These are phyloP conservation scores for Anthopleura xanthogrammica DNA, from an alignment of 92 coral and sea anemone genomes.

Conservation along the genomic window DNA sequence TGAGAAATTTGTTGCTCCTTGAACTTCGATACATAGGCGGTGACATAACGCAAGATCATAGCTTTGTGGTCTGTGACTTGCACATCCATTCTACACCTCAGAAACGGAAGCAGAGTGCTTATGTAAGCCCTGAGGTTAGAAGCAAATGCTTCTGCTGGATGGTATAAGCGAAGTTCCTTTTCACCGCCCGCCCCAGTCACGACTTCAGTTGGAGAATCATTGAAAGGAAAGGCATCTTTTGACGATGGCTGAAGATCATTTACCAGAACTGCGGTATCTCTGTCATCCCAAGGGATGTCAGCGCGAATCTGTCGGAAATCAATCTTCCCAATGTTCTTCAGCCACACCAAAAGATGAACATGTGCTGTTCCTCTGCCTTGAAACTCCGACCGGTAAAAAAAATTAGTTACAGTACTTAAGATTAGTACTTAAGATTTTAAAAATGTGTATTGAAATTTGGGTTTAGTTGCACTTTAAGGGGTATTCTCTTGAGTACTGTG, in stretches of 20 bases:
- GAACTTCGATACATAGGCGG: conserved; percentile 52
- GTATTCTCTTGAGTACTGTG: too few species aligned
- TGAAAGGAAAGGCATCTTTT: not conserved
- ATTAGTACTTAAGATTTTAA: not conserved
- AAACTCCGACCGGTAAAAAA: conserved; percentile 48
- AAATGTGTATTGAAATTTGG: not conserved
- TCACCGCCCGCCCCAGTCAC: not conserved
- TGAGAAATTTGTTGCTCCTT: conserved; percentile 17
- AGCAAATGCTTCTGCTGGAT: conserved; percentile 34
- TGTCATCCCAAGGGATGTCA: conserved; percentile 32
- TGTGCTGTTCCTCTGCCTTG: conserved; percentile 37
- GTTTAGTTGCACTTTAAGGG: not conserved
- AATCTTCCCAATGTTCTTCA: conserved; percentile 5
- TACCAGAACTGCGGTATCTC: conserved; percentile 19
- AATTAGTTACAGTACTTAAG: conserved; percentile 30
- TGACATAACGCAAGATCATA: conserved; percentile 44
- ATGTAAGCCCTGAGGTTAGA: conserved; percentile 46
- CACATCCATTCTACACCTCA: conserved; percentile 53
- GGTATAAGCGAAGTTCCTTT: not conserved
- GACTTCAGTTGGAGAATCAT: not conserved
- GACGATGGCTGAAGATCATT: conserved; percentile 36
- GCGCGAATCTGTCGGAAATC: conserved; percentile 14
- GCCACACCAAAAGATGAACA: conserved; percentile 45
- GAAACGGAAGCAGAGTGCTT: conserved; percentile 25
- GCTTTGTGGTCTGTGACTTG: conserved; percentile 33